phyloP scores from a whole-genome alignment of 2,113 vertebrate genomes.

The Arvicanthis niloticus region DNA sequence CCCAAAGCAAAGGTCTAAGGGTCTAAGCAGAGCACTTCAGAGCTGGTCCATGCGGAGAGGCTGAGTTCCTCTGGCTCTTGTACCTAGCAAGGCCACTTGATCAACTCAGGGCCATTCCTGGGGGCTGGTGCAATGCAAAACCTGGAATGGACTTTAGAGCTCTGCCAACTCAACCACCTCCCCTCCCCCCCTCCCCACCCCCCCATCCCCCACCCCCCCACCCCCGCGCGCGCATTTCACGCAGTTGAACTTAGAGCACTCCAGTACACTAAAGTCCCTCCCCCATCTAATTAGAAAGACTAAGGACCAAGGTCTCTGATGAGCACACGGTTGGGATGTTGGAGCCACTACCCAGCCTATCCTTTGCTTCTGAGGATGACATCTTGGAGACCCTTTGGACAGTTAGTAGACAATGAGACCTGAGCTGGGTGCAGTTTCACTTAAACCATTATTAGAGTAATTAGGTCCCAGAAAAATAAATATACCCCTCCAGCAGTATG shows the following conservation, averaged over 20 bases:
- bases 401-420: background rate
- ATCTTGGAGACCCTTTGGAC: slow-evolving; percentile 19
- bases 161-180: background rate
- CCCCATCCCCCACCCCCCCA: background rate
- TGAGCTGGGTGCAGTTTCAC: background rate
- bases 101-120: background rate
- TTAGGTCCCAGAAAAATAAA: slow-evolving; percentile 65
- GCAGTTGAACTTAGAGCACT: background rate
- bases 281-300: background rate
- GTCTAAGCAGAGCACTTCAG: background rate
- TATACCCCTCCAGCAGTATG: background rate
- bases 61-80: background rate
- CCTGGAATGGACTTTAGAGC: background rate
- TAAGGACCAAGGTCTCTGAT: background rate
- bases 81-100: background rate
- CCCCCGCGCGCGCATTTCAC: background rate
- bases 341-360: background rate
- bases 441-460: slow-evolving; percentile 40
- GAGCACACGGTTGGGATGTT: fast-evolving
- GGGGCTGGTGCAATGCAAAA: background rate
- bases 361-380: slow-evolving; percentile 18
- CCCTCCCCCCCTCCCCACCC: too few relatives aligned
- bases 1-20: background rate
- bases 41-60: background rate
- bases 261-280: background rate